A percentile compares a stretch with the other conserved stretches of the same genome.
Evolutionary conservation across 2,113 vertebrate species (phyloP).

Genomic region (Panurus biarmicus): DNA sequence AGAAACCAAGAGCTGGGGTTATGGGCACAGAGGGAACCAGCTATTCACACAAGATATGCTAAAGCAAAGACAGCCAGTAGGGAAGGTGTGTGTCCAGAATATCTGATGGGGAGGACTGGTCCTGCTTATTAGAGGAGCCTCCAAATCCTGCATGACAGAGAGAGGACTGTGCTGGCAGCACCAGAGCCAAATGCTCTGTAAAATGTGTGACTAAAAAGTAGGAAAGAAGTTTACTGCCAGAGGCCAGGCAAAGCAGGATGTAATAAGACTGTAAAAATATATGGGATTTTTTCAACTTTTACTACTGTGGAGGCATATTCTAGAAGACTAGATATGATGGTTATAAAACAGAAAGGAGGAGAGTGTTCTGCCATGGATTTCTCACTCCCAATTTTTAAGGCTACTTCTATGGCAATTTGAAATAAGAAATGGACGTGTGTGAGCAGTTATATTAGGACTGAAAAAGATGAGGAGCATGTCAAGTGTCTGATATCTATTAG

Average conservation of each 20-base stretch:
- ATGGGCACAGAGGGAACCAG: slow-evolving; percentile 15
- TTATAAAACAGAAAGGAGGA: neutral
- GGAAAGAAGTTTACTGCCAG: neutral
- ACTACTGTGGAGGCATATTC: slow-evolving; percentile 8
- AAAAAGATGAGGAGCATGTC: neutral
- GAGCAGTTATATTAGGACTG: neutral
- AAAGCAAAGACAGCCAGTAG: neutral
- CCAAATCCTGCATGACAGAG: neutral
- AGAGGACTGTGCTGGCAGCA: neutral
- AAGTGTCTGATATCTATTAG: neutral
- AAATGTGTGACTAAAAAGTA: neutral
- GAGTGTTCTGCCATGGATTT: neutral
- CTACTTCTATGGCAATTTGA: neutral
- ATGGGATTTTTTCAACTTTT: slow-evolving; percentile 39
- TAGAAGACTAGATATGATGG: slow-evolving; percentile 2
- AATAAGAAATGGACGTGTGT: neutral
- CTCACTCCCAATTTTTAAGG: neutral
- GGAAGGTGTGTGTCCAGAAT: neutral
- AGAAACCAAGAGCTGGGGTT: neutral
- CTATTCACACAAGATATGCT: neutral
- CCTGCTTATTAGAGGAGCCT: neutral
- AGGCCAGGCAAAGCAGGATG: neutral
- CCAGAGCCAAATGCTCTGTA: neutral
- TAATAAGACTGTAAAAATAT: slow-evolving; percentile 46
- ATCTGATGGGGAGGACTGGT: neutral